A percentile compares a stretch with the other conserved stretches of the same genome.
phyloP scores from a whole-genome alignment of 35 echinoderm and acorn worm species.

The Heliocidaris erythrogramma region DNA sequence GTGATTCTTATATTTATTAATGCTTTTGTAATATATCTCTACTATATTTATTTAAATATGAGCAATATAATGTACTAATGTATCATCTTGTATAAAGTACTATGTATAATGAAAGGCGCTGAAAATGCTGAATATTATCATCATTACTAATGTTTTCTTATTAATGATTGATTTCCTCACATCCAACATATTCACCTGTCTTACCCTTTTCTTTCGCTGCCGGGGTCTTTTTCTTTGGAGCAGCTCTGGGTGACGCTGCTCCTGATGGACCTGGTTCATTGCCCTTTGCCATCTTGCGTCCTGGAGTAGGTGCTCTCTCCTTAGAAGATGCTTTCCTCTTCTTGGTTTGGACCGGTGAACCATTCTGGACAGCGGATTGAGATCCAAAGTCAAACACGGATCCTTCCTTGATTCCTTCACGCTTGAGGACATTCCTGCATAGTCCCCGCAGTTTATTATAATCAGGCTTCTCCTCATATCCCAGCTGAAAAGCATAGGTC shows the following conservation, averaged over 20 bases:
- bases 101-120: too few species aligned
- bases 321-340: constrained; percentile 31
- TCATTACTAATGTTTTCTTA: too few species aligned
- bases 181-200: not conserved
- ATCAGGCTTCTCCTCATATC: constrained; percentile 73
- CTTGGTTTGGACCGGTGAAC: not conserved
- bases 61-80: too few species aligned
- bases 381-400: constrained; percentile 65
- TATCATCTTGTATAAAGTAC: too few species aligned
- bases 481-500: constrained; percentile 71
- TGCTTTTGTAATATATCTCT: too few species aligned
- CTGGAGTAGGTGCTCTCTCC: not conserved
- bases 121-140: too few species aligned
- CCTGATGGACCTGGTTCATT: constrained; percentile 5
- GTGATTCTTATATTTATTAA: too few species aligned
- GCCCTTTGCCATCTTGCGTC: not conserved
- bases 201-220: not conserved
- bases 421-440: constrained; percentile 63
- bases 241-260: not conserved
- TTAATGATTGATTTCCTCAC: too few species aligned
- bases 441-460: constrained; percentile 66
- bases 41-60: too few species aligned
- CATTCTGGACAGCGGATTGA: not conserved
- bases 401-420: constrained; percentile 66
- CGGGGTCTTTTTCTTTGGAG: not conserved